phyloP scores from a whole-genome alignment of 2,888 invertebrate species.

The Drosophila pseudotakahashii region DNA sequence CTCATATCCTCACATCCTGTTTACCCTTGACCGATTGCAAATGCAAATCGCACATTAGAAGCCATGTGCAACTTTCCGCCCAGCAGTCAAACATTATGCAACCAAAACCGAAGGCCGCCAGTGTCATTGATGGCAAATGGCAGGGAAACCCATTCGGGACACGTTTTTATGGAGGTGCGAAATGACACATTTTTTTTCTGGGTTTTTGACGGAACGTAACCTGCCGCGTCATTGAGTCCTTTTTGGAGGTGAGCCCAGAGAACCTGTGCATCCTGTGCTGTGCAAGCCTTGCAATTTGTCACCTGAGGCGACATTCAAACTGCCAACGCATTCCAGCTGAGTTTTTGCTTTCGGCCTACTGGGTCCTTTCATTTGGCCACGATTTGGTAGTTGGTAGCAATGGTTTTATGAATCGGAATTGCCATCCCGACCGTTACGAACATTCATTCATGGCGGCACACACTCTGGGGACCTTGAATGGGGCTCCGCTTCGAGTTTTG shows the following conservation, averaged over 20 bases:
- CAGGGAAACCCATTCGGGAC: conserved; percentile 35
- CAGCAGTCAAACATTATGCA: conserved; percentile 58
- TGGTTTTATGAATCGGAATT: conserved; percentile 37
- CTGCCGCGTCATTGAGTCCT: conserved; percentile 74
- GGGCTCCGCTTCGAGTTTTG: conserved; percentile 21
- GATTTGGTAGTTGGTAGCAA: conserved; percentile 29
- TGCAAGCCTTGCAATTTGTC: conserved; percentile 67
- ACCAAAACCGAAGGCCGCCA: conserved; percentile 51
- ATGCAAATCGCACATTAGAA: conserved; percentile 74
- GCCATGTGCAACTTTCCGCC: conserved; percentile 45
- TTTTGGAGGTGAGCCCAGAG: conserved; percentile 21
- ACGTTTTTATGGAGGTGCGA: conserved; percentile 74
- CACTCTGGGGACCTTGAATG: conserved; percentile 47
- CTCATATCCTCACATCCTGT: conserved; percentile 34
- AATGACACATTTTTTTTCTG: conserved; percentile 67
- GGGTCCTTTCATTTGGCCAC: conserved; percentile 48
- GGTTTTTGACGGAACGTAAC: conserved; percentile 48
- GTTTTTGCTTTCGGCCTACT: conserved; percentile 54
- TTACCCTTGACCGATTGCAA: conserved; percentile 66
- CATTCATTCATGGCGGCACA: conserved; percentile 55
- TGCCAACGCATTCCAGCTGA: conserved; percentile 61
- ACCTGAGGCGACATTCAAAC: conserved; percentile 76
- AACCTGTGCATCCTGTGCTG: conserved; percentile 32
- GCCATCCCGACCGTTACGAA: conserved; percentile 39
- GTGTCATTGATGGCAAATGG: conserved; percentile 26